These are phyloP conservation scores for Python bivittatus DNA, from an alignment of 2,113 vertebrate genomes.

Conservation along the genomic window DNA sequence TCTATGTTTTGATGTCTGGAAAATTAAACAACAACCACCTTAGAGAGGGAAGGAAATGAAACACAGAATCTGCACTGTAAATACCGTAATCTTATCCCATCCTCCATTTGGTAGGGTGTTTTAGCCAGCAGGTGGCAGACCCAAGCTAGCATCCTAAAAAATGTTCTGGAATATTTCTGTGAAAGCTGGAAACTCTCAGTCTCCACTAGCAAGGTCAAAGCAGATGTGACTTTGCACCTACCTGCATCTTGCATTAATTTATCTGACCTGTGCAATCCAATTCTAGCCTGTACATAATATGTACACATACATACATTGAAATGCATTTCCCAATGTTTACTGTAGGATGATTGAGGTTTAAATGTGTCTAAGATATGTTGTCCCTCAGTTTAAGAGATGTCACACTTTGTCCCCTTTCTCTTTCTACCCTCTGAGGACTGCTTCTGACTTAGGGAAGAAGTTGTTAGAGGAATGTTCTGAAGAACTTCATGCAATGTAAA, in stretches of 20 bases:
- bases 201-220: background rate
- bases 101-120: background rate
- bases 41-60: background rate
- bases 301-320: background rate
- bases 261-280: background rate
- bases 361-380: background rate
- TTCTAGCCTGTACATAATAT: background rate
- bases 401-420: background rate
- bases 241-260: background rate
- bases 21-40: background rate
- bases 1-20: background rate
- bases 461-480: conserved; percentile 75
- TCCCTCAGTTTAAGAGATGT: conserved; percentile 9
- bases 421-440: fast-evolving
- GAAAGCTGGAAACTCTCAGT: background rate
- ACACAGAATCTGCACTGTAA: background rate
- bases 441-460: fast-evolving
- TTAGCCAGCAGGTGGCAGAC: conserved; percentile 7
- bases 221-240: background rate
- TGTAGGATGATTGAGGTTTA: background rate
- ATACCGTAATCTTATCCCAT: background rate
- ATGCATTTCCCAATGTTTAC: background rate
- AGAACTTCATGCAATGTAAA: conserved; percentile 88
- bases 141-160: background rate
- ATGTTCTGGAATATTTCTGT: background rate